A percentile compares a stretch with the other conserved stretches of the same genome.
Conservation (phyloP, 2,888 invertebrate genomes). For the Tetropium fuscum region DNA sequence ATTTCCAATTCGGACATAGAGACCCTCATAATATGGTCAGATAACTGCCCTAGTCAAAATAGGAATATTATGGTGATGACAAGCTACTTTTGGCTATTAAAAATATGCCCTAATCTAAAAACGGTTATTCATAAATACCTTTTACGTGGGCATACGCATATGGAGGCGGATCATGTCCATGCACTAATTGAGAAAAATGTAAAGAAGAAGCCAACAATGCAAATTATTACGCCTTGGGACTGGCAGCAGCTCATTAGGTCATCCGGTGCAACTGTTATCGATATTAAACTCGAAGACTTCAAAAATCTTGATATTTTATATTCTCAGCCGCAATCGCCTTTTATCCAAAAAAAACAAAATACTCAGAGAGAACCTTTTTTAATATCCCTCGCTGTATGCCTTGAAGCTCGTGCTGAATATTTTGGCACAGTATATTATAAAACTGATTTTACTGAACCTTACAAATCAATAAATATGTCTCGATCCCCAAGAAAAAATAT, state of each 20-base stretch:
- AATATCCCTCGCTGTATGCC: too few relatives aligned
- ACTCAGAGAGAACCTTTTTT: too few relatives aligned
- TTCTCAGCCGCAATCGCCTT: too few relatives aligned
- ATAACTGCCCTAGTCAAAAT: conserved; percentile 9
- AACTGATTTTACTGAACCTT: too few relatives aligned
- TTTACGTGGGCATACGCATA: not conserved
- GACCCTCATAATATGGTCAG: conserved; percentile 18
- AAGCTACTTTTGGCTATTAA: not conserved
- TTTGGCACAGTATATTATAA: too few relatives aligned
- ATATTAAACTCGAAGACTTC: too few relatives aligned
- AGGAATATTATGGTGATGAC: not conserved
- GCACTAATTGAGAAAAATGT: conserved; percentile 1
- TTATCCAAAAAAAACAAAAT: too few relatives aligned
- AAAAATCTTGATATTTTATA: too few relatives aligned
- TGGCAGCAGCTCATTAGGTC: not conserved
- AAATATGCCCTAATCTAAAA: not conserved
- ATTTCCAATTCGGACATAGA: not conserved
- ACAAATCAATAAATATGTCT: too few relatives aligned
- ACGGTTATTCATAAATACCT: not conserved
- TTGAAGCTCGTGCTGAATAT: too few relatives aligned
- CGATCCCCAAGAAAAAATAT: too few relatives aligned
- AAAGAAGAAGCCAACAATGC: not conserved
- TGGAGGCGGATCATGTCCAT: conserved; percentile 1
- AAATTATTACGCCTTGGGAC: not conserved
- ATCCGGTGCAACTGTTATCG: too few relatives aligned